Base-by-base conservation (phyloP, 2,797 vertebrate species). In the Microtus agrestis region DNA sequence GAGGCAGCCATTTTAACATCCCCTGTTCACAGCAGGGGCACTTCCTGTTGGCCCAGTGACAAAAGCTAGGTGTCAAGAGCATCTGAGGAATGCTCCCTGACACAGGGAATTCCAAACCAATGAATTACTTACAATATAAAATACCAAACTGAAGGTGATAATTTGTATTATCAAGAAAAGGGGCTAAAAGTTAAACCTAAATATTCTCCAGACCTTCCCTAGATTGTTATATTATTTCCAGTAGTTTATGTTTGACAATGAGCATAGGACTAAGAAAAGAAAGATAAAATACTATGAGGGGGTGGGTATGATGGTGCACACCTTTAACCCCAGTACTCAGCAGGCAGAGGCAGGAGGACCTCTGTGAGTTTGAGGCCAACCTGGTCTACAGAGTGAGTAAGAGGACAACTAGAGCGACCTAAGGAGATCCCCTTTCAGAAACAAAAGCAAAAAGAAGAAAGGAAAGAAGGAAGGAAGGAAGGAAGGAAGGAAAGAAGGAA, bases 111-210 rank as follows among this genome's bases (percentile, higher is more conserved):
- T n/a, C 54, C 65, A 92, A 87, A 71, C 56, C 94, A 85, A 94
- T 86, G 85, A 94, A 71, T 94, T 65, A 81, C 71, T 93, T 84
- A 88, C 15, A 17, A 46, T 67, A 73, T 74, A 95, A 96, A 95
- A 87, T 23, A 81, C 69, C 74, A 65, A 51, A 86, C 43, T 92
- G 63, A 59, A 97, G 91, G 93, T 78, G 34, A 73, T 56, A 48
- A 34, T 90, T 93, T 91, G 59, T 81, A 74, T 91, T 51, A 69
- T 59, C 29, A 93, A 73, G 91, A 96, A 97, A 69, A 89, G 23
- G 73, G 25, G 40, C 69, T 86, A 88, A 34, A 88, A 87, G 79
- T 82, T 73, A 95, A 96, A 94, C 76, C 63, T 93, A 89, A 95
- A 76, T 73, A 89, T 77, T 96, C 91, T 79, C 89, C 67, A 40